phyloP scores from a whole-genome alignment of 2,888 invertebrate species.

The Epinotia demarniana region DNA sequence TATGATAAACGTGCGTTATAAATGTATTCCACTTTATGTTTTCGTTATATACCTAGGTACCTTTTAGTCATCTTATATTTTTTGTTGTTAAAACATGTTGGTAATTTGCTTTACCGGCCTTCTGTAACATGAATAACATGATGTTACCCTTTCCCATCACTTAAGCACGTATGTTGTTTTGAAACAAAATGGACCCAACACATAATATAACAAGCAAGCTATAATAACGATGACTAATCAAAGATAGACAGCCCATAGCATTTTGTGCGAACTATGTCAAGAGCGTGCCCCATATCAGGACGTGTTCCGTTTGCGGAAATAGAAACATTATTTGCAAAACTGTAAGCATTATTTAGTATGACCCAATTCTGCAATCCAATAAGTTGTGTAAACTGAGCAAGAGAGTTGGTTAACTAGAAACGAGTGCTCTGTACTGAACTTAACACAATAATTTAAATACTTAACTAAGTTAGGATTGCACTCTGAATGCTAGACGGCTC shows the following conservation, averaged over 20 bases:
- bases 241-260: constrained; percentile 26
- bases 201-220: constrained; percentile 18
- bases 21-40: background rate
- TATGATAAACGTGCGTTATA: background rate
- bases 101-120: background rate
- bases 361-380: constrained; percentile 6
- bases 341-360: constrained; percentile 12
- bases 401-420: background rate
- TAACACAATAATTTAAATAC: background rate
- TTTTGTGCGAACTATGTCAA: constrained; percentile 40
- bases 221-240: constrained; percentile 27
- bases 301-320: constrained; percentile 41
- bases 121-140: background rate
- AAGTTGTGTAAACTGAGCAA: constrained; percentile 1
- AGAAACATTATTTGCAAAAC: constrained; percentile 25
- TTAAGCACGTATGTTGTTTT: constrained; percentile 22
- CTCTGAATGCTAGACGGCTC: too few relatives aligned
- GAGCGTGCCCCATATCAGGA: constrained; percentile 38
- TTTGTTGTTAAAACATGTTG: background rate
- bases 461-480: too few relatives aligned
- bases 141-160: background rate
- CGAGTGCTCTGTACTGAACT: background rate
- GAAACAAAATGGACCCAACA: constrained; percentile 18
- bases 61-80: too few relatives aligned
- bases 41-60: background rate